Evolutionary conservation across 35 echinoderm and acorn worm species (phyloP).

Genomic region (Chiridota heheva): DNA sequence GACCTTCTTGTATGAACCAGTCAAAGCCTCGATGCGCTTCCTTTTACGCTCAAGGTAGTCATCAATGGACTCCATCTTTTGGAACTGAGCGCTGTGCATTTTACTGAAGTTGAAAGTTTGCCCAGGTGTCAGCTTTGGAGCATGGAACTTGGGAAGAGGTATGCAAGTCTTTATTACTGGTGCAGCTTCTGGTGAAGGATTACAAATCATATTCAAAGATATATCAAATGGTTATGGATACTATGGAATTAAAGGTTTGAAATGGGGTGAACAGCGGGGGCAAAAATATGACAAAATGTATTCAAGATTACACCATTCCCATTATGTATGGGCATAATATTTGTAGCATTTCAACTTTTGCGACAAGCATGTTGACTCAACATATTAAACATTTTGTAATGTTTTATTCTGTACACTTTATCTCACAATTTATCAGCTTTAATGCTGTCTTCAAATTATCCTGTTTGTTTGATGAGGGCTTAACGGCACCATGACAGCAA

Average conservation of each 20-base stretch:
- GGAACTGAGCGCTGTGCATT: slow-evolving; percentile 65
- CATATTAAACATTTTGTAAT: too few relatives aligned
- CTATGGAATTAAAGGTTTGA: not conserved
- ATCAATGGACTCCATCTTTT: slow-evolving; percentile 97
- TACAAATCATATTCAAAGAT: not conserved
- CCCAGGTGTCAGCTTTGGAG: slow-evolving; percentile 42
- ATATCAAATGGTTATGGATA: not conserved
- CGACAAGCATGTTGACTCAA: too few relatives aligned
- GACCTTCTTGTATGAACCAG: slow-evolving; percentile 44
- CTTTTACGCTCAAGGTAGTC: slow-evolving; percentile 87
- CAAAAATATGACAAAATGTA: too few relatives aligned
- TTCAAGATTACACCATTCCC: too few relatives aligned
- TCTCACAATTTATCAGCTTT: too few relatives aligned
- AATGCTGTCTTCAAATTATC: too few relatives aligned
- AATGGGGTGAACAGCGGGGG: too few relatives aligned
- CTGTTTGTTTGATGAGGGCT: too few relatives aligned
- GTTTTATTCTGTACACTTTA: too few relatives aligned
- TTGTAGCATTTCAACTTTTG: too few relatives aligned
- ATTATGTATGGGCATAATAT: too few relatives aligned
- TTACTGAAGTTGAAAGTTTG: slow-evolving; percentile 70
- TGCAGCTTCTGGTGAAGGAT: not conserved
- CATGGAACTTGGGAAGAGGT: slow-evolving; percentile 17
- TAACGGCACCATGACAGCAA: too few relatives aligned
- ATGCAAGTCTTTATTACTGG: slow-evolving; percentile 44
- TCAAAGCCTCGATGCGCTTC: slow-evolving; percentile 81